Evolutionary conservation across 2,113 vertebrate species (phyloP), one percentile per base, ranked within the genome.

Genomic region (Motacilla alba): DNA sequence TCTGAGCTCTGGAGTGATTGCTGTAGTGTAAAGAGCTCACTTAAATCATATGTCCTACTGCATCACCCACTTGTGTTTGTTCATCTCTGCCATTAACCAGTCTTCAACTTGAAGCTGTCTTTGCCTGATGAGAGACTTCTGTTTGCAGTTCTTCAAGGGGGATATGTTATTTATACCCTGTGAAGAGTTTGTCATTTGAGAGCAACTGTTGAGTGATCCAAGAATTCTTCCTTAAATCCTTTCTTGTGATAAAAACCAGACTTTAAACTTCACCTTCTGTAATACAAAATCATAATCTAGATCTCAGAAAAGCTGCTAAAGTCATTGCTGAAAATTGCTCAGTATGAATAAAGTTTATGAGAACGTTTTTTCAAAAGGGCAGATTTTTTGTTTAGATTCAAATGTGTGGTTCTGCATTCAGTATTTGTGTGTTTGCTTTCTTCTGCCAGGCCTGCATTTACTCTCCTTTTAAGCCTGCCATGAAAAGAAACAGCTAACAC

Each of bases 401-500:
- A 43, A 70, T 77, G 69, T 31, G 41, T 62, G 31, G 35, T 95
- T 90, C 76, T 94, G 52, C 39, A 80, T 94, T 94, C 59, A 77
- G 58, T 79, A 77, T 84, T 87, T 90, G 46, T 58, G 35, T 79
- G 73, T 87, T 88, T 87, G n/a, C 37, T 83, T 91, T 78, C 85
- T 90, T 83, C 55, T 92, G 72, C 72, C 75, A 80, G 55, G 72
- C 64, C 63, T 83, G 22, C 37, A 47, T 89, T 83, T 89, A 83
- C 81, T 94, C 83, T 84, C 53, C 31, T 87, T 96, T 89, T 88
- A 95, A 94, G 43, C 43, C 35, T 85, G 39, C 75, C 8, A 6
- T 62, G 46, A 80, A 97, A 95, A 95, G 89, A 87, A 95, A 63
- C 37, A 74, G 67, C 84, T 83, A 91, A 58, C 50, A 10, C 72